Percentiles rank a stretch among this genome's conserved stretches.
phyloP scores from a whole-genome alignment of 1,140 invertebrate species.

The Sminthurides bifidus region DNA sequence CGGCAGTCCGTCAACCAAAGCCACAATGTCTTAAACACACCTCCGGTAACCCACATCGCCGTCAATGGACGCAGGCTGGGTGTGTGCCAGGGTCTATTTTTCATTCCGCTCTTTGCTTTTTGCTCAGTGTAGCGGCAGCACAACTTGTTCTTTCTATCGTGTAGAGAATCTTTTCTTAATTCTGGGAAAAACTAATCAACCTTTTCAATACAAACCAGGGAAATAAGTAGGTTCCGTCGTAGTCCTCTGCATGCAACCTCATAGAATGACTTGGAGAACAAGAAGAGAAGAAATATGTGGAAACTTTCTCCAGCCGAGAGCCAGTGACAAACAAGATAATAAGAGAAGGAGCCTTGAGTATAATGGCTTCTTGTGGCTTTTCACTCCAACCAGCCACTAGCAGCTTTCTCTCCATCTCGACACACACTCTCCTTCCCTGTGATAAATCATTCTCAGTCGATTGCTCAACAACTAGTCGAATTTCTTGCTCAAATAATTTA shows the following conservation, averaged over 20 bases:
- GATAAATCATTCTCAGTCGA: no score
- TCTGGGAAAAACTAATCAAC: conserved; percentile 14
- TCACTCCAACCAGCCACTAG: conserved; percentile 3
- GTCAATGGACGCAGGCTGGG: background rate
- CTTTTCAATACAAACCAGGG: conserved; percentile 12
- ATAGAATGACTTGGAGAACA: background rate
- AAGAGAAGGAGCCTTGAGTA: conserved; percentile 3
- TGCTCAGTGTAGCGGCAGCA: no score
- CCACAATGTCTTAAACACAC: no score
- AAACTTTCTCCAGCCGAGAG: no score
- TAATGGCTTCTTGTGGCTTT: conserved; percentile 26
- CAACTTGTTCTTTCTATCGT: no score
- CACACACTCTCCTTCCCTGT: no score
- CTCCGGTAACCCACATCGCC: no score
- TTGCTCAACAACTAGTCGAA: no score
- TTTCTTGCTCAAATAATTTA: no score
- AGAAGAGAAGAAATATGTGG: background rate
- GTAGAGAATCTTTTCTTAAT: background rate
- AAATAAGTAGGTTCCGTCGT: background rate
- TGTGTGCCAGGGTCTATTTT: background rate
- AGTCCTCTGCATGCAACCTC: background rate
- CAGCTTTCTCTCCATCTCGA: background rate
- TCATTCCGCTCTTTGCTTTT: background rate
- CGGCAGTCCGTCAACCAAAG: no score
- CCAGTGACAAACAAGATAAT: conserved; percentile 1